Evolutionary conservation across 2,797 vertebrate species (phyloP).

Genomic region (Aselliscus stoliczkanus): DNA sequence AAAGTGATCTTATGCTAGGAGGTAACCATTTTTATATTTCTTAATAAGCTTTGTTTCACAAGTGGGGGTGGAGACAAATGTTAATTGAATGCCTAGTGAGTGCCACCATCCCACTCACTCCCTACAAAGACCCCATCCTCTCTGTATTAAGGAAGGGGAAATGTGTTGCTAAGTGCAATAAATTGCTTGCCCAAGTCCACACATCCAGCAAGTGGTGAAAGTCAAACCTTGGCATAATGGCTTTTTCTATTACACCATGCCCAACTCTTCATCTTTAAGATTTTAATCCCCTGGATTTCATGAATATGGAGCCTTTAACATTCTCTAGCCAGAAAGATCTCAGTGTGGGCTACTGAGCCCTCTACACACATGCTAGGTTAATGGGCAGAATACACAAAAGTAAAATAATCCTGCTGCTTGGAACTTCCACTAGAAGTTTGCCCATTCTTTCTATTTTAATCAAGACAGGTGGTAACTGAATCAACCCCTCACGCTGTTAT

Average conservation of each 20-base stretch:
- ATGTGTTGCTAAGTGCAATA: not conserved
- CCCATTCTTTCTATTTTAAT: conserved; percentile 6
- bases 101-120: not conserved
- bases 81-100: not conserved
- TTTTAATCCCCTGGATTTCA: not conserved
- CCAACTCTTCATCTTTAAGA: not conserved
- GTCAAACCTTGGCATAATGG: not conserved
- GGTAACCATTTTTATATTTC: conserved; percentile 3
- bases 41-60: conserved; percentile 5
- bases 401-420: not conserved
- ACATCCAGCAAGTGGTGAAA: not conserved
- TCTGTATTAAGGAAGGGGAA: not conserved
- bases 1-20: not conserved
- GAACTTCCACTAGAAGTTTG: not conserved
- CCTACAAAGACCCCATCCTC: not conserved
- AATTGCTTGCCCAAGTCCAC: not conserved
- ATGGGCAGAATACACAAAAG: not conserved
- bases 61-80: not conserved
- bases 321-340: not conserved
- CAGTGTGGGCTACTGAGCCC: too few species aligned
- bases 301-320: not conserved
- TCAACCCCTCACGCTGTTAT: not conserved
- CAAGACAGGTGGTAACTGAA: not conserved
- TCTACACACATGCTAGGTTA: not conserved
- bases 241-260: not conserved